phyloP scores from a whole-genome alignment of 1,140 invertebrate genomes.

The Solenopsis invicta region DNA sequence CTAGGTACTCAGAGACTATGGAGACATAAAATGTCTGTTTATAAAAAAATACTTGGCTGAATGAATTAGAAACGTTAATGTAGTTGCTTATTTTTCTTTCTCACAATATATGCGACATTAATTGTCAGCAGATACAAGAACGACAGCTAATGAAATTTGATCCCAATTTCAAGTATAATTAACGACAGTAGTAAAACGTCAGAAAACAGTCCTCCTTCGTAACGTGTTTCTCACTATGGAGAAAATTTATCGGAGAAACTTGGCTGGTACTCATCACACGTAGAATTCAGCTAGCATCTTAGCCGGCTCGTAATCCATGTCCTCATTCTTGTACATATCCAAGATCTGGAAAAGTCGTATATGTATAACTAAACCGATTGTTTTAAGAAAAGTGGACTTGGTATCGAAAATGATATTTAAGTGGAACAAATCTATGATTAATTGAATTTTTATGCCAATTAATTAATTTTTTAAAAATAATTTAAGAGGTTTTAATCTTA shows the following conservation, averaged over 20 bases:
- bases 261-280: conserved; percentile 84
- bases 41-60: conserved; percentile 86
- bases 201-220: conserved; percentile 50
- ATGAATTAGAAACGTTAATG: conserved; percentile 79
- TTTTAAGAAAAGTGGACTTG: not conserved
- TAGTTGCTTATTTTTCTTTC: conserved; percentile 63
- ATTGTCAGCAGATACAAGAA: conserved; percentile 53
- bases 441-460: not conserved
- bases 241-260: conserved; percentile 65
- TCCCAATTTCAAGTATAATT: conserved; percentile 86
- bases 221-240: conserved; percentile 17
- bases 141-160: conserved; percentile 83
- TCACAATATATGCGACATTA: conserved; percentile 24
- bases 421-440: not conserved
- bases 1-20: conserved; percentile 78
- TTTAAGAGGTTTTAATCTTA: not conserved
- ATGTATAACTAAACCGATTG: not conserved
- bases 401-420: not conserved
- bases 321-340: conserved; percentile 98
- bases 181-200: conserved; percentile 76
- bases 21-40: conserved; percentile 78
- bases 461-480: not conserved
- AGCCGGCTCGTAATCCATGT: conserved; percentile 96
- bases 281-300: conserved; percentile 94
- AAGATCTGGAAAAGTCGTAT: conserved; percentile 91